A percentile compares a stretch with the other conserved stretches of the same genome.
These are phyloP conservation scores for Montipora capricornis DNA, from an alignment of 64 coral and sea anemone genomes.

Conservation along the genomic window DNA sequence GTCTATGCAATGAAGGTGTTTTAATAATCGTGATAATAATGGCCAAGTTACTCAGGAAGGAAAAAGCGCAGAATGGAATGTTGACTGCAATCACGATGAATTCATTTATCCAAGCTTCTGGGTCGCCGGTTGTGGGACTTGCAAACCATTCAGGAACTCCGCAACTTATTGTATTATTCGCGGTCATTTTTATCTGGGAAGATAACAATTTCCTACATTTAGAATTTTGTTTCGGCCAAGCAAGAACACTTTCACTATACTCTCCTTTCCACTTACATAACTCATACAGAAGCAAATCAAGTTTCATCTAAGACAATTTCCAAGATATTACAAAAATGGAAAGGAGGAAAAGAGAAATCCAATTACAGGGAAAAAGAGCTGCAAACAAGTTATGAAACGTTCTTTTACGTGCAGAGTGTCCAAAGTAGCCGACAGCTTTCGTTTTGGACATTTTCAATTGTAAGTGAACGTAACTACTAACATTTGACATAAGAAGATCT, in stretches of 20 bases:
- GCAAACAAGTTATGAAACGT: too few species aligned
- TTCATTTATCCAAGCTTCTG: background rate
- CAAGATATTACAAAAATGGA: too few species aligned
- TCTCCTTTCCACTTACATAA: too few species aligned
- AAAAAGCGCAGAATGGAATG: background rate
- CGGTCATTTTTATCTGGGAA: background rate
- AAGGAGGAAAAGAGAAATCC: too few species aligned
- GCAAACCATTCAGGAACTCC: constrained; percentile 11
- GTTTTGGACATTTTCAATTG: too few species aligned
- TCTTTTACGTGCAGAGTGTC: too few species aligned
- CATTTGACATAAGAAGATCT: too few species aligned
- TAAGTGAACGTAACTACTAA: too few species aligned
- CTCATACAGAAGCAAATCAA: too few species aligned
- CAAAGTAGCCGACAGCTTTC: too few species aligned
- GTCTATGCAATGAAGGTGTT: background rate
- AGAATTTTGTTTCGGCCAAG: background rate
- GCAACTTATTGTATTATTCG: background rate
- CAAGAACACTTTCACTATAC: background rate
- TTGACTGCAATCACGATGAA: background rate
- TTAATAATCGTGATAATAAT: background rate
- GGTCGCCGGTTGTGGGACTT: background rate
- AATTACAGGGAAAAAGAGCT: too few species aligned
- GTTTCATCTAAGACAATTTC: too few species aligned
- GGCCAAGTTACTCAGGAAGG: background rate
- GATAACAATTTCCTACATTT: background rate